Base-by-base conservation (phyloP, 2,888 invertebrate genomes). In the Selenia dentaria region DNA sequence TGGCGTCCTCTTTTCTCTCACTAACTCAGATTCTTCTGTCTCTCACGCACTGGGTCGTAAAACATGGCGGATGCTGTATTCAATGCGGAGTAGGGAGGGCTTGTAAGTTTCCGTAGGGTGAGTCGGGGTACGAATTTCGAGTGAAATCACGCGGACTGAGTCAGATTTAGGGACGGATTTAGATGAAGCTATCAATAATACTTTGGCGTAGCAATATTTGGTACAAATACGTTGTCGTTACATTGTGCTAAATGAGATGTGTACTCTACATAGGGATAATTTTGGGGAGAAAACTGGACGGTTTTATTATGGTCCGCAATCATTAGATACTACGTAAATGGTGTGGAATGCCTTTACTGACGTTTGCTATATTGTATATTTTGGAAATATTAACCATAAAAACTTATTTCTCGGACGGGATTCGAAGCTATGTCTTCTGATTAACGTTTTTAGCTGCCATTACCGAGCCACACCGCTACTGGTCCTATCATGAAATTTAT, bases 61-160 rank as follows among this genome's bases (percentile, higher is more conserved):
- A 71, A 80, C 58, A 88, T 87, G 85, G 88, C 83, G 87, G 88
- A 86, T 84, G 85, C 83, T 84, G 86, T 62, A 68, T 62, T 51
- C 61, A 57, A 59, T 62, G 67, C 61, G 64, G 60, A 67, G 68
- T 63, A 63, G 67, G 63, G 58, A 63, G 61, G 68, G 67, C 59
- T 61, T 62, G 63, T 63, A 59, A 66, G 59, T 72, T 78, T 77
- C 74, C 74, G 74, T 66, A 79, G 81, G 79, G 81, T 80, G 79
- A 69, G 77, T 59, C 59, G 57, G 65, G 70, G 76, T 76, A 61
- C 49, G 51, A 69, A 76, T 68, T 73, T 74, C 65, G 65, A 74
- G 71, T 72, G 70, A 78, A 85, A 81, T 76, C 59, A 56, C 51
- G 56, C 50, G 40, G 52, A 52, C 54, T 50, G 69, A 71, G 71